Evolutionary conservation across 1,140 invertebrate species (phyloP).

Genomic region (Drosophila mojavensis): DNA sequence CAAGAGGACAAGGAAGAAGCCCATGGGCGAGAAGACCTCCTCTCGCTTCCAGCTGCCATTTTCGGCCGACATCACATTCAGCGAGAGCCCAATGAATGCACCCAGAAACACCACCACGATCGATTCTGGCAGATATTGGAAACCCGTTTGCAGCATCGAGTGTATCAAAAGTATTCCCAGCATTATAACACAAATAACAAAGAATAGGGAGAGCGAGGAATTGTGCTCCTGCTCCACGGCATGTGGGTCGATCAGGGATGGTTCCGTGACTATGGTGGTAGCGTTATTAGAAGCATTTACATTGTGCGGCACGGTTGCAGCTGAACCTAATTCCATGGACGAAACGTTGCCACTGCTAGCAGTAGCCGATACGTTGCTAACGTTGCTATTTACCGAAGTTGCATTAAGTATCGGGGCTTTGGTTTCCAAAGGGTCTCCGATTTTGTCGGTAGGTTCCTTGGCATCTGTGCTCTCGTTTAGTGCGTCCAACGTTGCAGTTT

Average conservation of each 20-base stretch:
- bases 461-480: not conserved
- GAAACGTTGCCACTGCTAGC: not conserved
- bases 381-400: conserved; percentile 2
- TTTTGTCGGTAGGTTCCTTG: not conserved
- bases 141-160: conserved; percentile 96
- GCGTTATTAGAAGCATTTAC: conserved; percentile 41
- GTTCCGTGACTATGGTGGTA: conserved; percentile 62
- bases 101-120: conserved; percentile 98
- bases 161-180: conserved; percentile 97
- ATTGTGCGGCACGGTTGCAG: not conserved
- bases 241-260: conserved; percentile 88
- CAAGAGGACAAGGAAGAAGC: conserved; percentile 98
- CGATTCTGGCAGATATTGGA: conserved; percentile 98
- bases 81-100: conserved; percentile 94
- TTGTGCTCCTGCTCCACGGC: conserved; percentile 97
- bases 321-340: not conserved
- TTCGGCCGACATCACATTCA: conserved; percentile 95
- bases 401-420: not conserved
- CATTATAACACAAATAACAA: conserved; percentile 96
- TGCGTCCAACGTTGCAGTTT: conserved; percentile 6
- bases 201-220: conserved; percentile 98
- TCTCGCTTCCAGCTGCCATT: conserved; percentile 98
- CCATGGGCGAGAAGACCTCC: conserved; percentile 98
- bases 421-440: not conserved
- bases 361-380: not conserved